These are phyloP conservation scores for Mus spicilegus DNA, from an alignment of 2,113 vertebrate species.

Conservation along the genomic window DNA sequence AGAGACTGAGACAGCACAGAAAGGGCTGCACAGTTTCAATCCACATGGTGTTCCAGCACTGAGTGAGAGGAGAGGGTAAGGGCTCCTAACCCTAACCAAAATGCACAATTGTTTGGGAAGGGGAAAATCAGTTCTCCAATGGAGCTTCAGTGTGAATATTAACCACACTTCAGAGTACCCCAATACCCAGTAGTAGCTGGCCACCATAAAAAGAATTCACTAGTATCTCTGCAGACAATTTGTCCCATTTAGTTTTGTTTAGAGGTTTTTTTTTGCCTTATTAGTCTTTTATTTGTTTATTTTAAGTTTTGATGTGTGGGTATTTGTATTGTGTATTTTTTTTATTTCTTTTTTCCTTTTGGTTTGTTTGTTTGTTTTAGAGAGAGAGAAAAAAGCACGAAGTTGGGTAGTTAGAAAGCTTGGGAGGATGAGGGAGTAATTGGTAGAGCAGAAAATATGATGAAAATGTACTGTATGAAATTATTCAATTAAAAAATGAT, in stretches of 20 bases:
- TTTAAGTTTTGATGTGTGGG: neutral
- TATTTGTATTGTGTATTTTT: neutral
- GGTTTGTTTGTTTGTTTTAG: neutral
- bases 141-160: neutral
- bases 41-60: neutral
- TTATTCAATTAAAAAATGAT: neutral
- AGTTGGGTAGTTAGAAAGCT: neutral
- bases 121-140: neutral
- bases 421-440: neutral
- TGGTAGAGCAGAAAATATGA: neutral
- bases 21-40: neutral
- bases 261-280: neutral
- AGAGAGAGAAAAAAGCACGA: neutral
- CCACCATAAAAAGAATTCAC: neutral
- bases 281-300: neutral
- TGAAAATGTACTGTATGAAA: neutral
- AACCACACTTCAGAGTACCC: neutral
- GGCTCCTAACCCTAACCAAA: neutral
- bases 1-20: neutral
- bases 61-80: no score
- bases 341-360: neutral
- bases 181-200: neutral
- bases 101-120: neutral
- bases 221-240: neutral
- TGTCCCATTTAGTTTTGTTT: neutral